phyloP scores from a whole-genome alignment of 2,888 invertebrate genomes.

The Ophion obscuratus region DNA sequence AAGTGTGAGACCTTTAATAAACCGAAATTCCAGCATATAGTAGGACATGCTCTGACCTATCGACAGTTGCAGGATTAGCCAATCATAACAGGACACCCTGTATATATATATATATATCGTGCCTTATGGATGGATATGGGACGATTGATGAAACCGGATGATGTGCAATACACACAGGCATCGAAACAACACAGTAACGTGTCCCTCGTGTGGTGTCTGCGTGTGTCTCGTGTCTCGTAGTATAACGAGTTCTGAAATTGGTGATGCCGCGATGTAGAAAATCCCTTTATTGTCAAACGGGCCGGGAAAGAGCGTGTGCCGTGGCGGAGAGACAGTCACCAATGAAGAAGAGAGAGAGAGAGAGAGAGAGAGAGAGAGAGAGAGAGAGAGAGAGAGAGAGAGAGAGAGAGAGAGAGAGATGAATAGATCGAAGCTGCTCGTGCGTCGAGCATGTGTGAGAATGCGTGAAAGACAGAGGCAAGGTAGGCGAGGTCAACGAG shows the following conservation, averaged over 20 bases:
- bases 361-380: slow-evolving; percentile 69
- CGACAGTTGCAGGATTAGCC: no score
- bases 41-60: no score
- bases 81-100: no score
- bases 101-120: no score
- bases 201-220: slow-evolving; percentile 1
- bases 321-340: slow-evolving; percentile 61
- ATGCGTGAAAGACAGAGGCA: slow-evolving; percentile 76
- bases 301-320: slow-evolving; percentile 45
- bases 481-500: slow-evolving; percentile 83
- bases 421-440: slow-evolving; percentile 50
- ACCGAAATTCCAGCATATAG: no score
- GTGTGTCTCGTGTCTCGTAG: slow-evolving; percentile 20
- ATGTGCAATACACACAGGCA: slow-evolving; percentile 57
- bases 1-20: neutral
- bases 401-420: slow-evolving; percentile 68
- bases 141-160: slow-evolving; percentile 67
- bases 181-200: slow-evolving; percentile 11
- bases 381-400: slow-evolving; percentile 71
- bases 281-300: slow-evolving; percentile 67
- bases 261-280: slow-evolving; percentile 65
- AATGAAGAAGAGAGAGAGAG: slow-evolving; percentile 59
- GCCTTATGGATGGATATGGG: slow-evolving; percentile 2
- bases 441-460: slow-evolving; percentile 57
- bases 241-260: slow-evolving; percentile 67